Conservation (phyloP, 2,113 vertebrate genomes). For the Aleadryas rufinucha region DNA sequence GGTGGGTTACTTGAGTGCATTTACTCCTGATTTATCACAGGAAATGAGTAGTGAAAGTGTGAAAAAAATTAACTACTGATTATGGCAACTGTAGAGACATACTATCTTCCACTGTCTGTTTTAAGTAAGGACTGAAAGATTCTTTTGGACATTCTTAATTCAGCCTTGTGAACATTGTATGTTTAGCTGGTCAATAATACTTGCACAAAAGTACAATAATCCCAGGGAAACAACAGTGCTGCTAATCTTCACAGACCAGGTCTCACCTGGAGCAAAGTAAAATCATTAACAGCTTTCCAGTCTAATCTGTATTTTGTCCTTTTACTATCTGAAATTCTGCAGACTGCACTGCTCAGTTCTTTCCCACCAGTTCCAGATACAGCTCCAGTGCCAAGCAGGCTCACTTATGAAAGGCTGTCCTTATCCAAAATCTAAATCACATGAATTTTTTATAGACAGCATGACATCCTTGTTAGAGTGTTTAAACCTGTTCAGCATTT, state of each 20-base stretch:
- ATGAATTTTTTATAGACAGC: not conserved
- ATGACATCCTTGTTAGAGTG: not conserved
- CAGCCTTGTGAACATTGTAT: not conserved
- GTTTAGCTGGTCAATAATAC: not conserved
- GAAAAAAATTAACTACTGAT: not conserved
- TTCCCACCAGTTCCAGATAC: not conserved
- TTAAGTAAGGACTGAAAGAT: not conserved
- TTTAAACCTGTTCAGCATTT: not conserved
- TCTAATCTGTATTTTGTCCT: not conserved
- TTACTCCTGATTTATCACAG: not conserved
- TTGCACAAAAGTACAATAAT: not conserved
- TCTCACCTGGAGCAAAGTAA: not conserved
- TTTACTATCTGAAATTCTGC: not conserved
- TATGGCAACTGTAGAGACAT: not conserved
- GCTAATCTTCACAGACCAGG: not conserved
- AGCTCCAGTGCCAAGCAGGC: not conserved
- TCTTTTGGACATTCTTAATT: not conserved
- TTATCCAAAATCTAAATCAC: rapidly evolving
- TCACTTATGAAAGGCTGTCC: not conserved
- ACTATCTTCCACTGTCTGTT: not conserved
- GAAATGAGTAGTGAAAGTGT: not conserved
- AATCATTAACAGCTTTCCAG: not conserved
- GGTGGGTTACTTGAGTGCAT: not conserved
- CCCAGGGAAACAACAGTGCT: not conserved
- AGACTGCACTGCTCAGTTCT: not conserved